Percentiles rank a stretch among this genome's conserved stretches.
Conservation (phyloP, 2,113 vertebrate genomes). For the Xenopus borealis region DNA sequence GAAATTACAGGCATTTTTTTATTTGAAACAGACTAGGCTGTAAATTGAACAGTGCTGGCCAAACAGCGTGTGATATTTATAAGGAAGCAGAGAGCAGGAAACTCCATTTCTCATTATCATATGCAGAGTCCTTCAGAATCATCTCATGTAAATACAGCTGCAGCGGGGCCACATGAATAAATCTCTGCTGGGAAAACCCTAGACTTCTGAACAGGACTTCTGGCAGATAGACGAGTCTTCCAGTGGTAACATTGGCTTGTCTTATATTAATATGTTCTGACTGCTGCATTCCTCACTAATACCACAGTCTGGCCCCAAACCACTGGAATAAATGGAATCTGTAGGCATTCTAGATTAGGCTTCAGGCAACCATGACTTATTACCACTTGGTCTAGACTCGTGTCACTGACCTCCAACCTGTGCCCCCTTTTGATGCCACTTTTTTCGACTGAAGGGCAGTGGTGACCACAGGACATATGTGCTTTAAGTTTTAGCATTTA, state of each 20-base stretch:
- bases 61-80: background rate
- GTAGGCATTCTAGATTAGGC: background rate
- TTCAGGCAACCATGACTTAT: background rate
- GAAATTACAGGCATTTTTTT: background rate
- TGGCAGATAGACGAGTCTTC: conserved; percentile 14
- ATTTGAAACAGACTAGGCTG: background rate
- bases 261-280: conserved; percentile 29
- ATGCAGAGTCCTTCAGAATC: background rate
- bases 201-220: conserved; percentile 16
- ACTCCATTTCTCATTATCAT: background rate
- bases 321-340: background rate
- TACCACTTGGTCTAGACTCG: background rate
- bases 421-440: too few relatives aligned
- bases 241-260: background rate
- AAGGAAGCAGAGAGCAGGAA: background rate
- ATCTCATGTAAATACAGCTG: conserved; percentile 12
- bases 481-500: too few relatives aligned
- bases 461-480: too few relatives aligned
- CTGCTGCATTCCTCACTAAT: conserved; percentile 12
- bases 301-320: background rate
- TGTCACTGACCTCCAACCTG: too few relatives aligned
- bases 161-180: background rate
- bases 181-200: background rate
- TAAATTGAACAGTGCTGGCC: background rate
- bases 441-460: too few relatives aligned